Evolutionary conservation across 2,113 vertebrate genomes (phyloP), one percentile per base, ranked within the genome.

Genomic region (Pluvianellus socialis): DNA sequence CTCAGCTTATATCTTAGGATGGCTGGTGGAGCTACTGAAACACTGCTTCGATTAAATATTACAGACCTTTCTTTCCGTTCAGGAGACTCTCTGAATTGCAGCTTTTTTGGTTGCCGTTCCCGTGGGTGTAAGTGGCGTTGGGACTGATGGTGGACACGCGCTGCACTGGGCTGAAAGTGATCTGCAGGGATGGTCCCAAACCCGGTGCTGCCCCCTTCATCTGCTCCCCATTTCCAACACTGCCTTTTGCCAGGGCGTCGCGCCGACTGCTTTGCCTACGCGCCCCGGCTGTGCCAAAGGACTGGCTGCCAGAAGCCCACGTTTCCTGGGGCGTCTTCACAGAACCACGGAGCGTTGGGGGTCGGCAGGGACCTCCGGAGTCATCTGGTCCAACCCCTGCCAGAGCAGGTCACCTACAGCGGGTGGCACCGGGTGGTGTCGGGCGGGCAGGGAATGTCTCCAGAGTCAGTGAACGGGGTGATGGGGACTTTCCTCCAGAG

Each of bases 241-340:
- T 12, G 23, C 52, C 28, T 32, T 42, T 9, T 56, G 75, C 61
- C 0, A 0, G 44, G 63, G 84, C 12, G 0, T 14, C 7, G 42
- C 5, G 1, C 30, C 4, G 6, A 0, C 67, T n/a, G 73, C 79
- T 40, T 10, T 7, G 33, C 18, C 1, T 5, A 2, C 1, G 1
- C 13, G 86, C 49, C 63, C 14, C 13, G 45, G 52, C 67, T 50
- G 0, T 35, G 2, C 53, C 14, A 1, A 3, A 6, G 27, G 23
- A 7, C 55, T 14, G 28, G 23, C 22, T 32, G 7, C 52, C 63
- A 16, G 38, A 6, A 13, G 13, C 9, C 28, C 5, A 0, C 4
- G 21, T 14, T 32, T 18, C 52, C 24, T 42, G 1, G 4, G 5
- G 1, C 33, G 53, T 30, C 65, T 7, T 38, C 38, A 38, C 38